These are phyloP conservation scores for Antigone vipio DNA, from an alignment of 2,113 vertebrate genomes.

Conservation along the genomic window DNA sequence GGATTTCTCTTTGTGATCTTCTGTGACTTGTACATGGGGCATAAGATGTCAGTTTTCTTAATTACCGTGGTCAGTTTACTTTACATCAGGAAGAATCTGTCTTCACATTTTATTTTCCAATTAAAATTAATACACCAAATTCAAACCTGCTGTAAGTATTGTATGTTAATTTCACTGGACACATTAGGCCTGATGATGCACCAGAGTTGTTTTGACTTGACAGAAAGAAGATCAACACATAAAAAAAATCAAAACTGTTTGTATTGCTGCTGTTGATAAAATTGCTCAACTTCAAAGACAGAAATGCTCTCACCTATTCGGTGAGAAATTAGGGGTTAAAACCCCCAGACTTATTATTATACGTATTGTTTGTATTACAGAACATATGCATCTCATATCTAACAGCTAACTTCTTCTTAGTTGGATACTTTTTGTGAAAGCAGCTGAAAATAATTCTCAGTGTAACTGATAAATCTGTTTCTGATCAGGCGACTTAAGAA, in stretches of 20 bases:
- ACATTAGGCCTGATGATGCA: neutral
- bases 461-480: neutral
- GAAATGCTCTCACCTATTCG: neutral
- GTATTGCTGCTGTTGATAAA: neutral
- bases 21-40: neutral
- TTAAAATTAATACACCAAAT: neutral
- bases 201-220: neutral
- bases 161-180: neutral
- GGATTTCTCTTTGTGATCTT: neutral
- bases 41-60: constrained; percentile 6
- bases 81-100: neutral
- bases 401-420: neutral
- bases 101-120: constrained; percentile 7
- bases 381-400: neutral
- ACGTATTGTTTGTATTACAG: neutral
- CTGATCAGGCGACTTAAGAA: neutral
- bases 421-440: neutral
- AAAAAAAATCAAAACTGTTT: neutral
- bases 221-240: neutral
- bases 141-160: neutral
- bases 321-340: neutral
- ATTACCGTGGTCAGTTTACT: constrained; percentile 14
- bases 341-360: neutral
- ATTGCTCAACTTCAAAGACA: neutral
- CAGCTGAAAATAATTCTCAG: neutral